Evolutionary conservation across 2,113 vertebrate genomes (phyloP), one percentile per base, ranked within the genome.

Genomic region (Spea bombifrons): DNA sequence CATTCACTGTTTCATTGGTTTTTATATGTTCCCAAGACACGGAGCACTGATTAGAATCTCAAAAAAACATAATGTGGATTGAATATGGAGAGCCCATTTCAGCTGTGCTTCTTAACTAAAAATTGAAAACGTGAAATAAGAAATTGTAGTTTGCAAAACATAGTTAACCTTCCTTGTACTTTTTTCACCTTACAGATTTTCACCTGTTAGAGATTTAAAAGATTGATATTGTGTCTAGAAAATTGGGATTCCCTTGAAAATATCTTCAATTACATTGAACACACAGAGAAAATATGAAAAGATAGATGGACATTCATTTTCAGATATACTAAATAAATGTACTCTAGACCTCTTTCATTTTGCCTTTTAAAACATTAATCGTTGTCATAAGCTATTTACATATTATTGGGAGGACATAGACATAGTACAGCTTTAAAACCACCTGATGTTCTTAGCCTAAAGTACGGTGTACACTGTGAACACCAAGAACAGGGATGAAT

Each of bases 241-340:
- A 61, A 61, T 4, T 61, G 4, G 57, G 9, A 61, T 12, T 61
- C 57, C 13, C 57, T 61, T 61, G 71, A 43, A 66, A 80, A 80
- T 47, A 8, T 8, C 5, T 66, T 47, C 10, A 44, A 72, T 7
- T 0, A 2, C 45, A 49, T 46, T 75, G 50, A 75, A 47, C 30
- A 63, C 46, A 53, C 6, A 64, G 65, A 61, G 81, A 52, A 16
- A 4, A 49, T 78, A 74, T 52, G 50, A 52, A 6, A 52, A 30
- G 30, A 30, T 30, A 30, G 30, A n/a, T n/a, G n/a, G n/a, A 30
- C 30, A 30, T 30, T 30, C 30, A 30, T 30, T 30, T 30, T 30
- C 30, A 30, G 30, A 30, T 30, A 30, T 30, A 30, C 2, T 30
- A 30, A 30, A 30, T 30, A 30, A 30, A 30, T 30, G 30, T 30